Base-by-base conservation (phyloP, 1,140 invertebrate genomes). In the Trissolcus basalis region DNA sequence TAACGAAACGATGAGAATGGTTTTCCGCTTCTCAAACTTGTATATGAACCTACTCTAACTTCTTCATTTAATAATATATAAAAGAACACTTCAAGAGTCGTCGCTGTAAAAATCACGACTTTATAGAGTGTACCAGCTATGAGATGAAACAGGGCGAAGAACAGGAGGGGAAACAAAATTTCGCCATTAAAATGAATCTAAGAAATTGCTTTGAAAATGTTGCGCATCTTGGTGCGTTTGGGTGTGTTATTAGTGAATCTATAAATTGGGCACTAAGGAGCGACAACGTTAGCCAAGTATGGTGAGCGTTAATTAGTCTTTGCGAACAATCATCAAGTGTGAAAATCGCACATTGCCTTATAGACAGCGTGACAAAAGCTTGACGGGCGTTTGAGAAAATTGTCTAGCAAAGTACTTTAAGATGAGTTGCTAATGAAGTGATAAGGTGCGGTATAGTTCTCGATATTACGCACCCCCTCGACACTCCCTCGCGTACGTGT, bases 391-490 rank as follows among this genome's bases (percentile, higher is more conserved):
- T 48, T 44, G 50, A 75, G 72, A 75, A 69, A 75, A 75, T 68
- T 61, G 71, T 67, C 61, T 55, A 51, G 8, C 47, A 61, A 61
- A 74, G 71, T 74, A 68, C 56, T 75, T 75, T 56, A 61, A 74
- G 69, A 73, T 80, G 72, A 76, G 72, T 78, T 70, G 76, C 69
- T 78, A 80, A 80, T 78, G 76, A 79, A 79, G 77, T 63, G 65
- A 77, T 77, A 78, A 65, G 72, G 58, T 67, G 56, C 35, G 65
- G 65, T 55, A 54, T 67, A 74, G 50, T 71, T 59, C 69, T 70
- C 54, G 70, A 77, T 80, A 77, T 80, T 72, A 74, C 56, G 65
- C 69, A 76, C 65, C 63, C 49, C 16, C 36, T 12, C 9, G 36
- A 39, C 36, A n/a, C n/a, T 43, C 72, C 54, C 53, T 63, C 36